Evolutionary conservation across 2,797 vertebrate species (phyloP), one percentile per base, ranked within the genome.

Genomic region (Acestrorhynchus altus): DNA sequence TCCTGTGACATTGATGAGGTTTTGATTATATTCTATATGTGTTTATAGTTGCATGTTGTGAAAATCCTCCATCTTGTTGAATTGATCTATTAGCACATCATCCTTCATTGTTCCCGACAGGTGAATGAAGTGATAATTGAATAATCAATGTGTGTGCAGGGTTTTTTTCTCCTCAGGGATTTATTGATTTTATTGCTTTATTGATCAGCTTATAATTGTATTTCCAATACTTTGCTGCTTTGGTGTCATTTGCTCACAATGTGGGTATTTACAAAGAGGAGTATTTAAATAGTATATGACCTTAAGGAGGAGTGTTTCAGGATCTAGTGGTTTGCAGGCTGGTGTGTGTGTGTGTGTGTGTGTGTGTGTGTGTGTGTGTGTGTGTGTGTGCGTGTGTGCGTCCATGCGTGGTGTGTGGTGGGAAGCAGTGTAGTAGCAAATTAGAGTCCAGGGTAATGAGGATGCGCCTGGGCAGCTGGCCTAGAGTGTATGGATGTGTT

Each of bases 401-500:
- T n/a, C n/a, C n/a, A n/a, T n/a, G n/a, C n/a, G n/a, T n/a, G n/a
- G n/a, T 54, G 56, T 78, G 89, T 88, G 87, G 83, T 90, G 89
- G n/a, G 78, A 61, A 77, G 88, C 87, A 88, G 90, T 90, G 89
- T 88, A 90, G 91, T 88, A 88, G 88, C 87, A 79, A n/a, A n/a
- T 89, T 91, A 89, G 86, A 85, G 85, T 86, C 73, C 73, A 66
- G 91, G 83, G 86, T 93, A 93, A 93, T 93, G 92, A 92, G 88
- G 89, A 94, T 92, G 85, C 89, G 86, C 88, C 89, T 84, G 93
- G 92, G 93, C 93, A 93, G 92, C 91, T 90, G 90, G 90, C 88
- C 87, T 91, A 90, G 90, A 92, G 90, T 91, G 88, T 93, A 92
- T 92, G 86, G 91, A 92, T 94, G 91, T 89, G 91, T 93, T 92